Evolutionary conservation across 2,888 invertebrate genomes (phyloP), one percentile per base, ranked within the genome.

Genomic region (Busseola fusca): DNA sequence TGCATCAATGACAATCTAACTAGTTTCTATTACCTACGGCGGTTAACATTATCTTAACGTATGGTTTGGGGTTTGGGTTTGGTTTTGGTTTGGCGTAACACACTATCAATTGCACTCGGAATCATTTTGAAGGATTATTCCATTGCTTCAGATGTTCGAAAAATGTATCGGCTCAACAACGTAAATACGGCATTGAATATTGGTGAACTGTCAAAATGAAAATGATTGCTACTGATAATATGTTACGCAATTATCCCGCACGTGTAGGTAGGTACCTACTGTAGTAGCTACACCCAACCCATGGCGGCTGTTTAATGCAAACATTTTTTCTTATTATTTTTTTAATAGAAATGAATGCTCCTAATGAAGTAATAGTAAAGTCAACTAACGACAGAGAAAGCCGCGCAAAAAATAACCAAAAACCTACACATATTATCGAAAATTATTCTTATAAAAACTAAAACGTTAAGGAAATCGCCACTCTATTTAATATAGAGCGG

Each of bases 401-500:
- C 16, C 12, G 48, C 21, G 21, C n/a, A 48, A 27, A 58, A 64
- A 58, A 34, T 18, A n/a, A n/a, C 9, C 25, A 7, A 25, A 45
- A 60, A 42, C n/a, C 27, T 42, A 64, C n/a, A 48, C 14, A 54
- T 30, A 16, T 45, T 57, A 40, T 14, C 25, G 7, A 18, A 64
- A 54, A 64, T 63, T 30, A 60, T 67, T 54, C 59, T 52, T 12
- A 52, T 6, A 34, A 34, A 34, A 34, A 65, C 65, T 54, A 69
- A 69, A 66, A 52, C 45, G 63, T 42, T 27, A 54, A 80, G 72
- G 64, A 74, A 72, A 77, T 58, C 58, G 68, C 62, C 48, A 74
- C 69, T 72, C 57, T 70, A 72, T 74, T 80, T 70, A 64, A 72
- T 75, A 77, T 30, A 40, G 59, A 74, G 56, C 57, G 64, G 57